These are phyloP conservation scores for Mythimna albipuncta DNA, from an alignment of 2,888 invertebrate genomes.

Conservation along the genomic window DNA sequence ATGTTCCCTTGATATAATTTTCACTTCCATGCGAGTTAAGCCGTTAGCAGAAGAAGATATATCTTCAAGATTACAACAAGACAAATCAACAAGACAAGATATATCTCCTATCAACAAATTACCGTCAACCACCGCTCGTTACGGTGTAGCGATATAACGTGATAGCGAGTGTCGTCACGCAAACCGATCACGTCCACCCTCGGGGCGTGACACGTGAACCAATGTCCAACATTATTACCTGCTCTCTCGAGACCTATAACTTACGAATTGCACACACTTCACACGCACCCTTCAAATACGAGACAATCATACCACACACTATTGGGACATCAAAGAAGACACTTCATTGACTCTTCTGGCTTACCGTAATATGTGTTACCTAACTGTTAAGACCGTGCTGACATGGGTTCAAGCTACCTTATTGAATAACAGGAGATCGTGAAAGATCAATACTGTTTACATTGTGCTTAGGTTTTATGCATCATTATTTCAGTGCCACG, in stretches of 20 bases:
- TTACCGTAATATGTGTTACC: not conserved
- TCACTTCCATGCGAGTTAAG: no score
- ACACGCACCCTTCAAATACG: constrained; percentile 8
- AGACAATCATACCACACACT: not conserved
- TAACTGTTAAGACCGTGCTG: not conserved
- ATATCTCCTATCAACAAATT: not conserved
- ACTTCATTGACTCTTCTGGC: not conserved
- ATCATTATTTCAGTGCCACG: no score
- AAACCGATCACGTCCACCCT: constrained; percentile 68
- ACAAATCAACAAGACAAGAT: not conserved
- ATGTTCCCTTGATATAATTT: no score
- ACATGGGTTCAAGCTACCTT: not conserved
- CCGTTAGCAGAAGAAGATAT: not conserved
- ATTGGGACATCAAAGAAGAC: not conserved
- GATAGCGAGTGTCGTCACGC: constrained; percentile 24
- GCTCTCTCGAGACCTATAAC: constrained; percentile 48
- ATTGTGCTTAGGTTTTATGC: no score
- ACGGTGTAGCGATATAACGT: constrained; percentile 18
- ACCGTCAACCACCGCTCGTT: not conserved
- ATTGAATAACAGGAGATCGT: not conserved
- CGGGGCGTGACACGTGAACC: constrained; percentile 63
- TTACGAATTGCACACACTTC: constrained; percentile 9
- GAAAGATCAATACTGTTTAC: not conserved
- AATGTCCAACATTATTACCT: constrained; percentile 71
- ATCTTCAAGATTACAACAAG: no score